Evolutionary conservation across 1,140 invertebrate genomes (phyloP).

Genomic region (Drosophila willistoni): DNA sequence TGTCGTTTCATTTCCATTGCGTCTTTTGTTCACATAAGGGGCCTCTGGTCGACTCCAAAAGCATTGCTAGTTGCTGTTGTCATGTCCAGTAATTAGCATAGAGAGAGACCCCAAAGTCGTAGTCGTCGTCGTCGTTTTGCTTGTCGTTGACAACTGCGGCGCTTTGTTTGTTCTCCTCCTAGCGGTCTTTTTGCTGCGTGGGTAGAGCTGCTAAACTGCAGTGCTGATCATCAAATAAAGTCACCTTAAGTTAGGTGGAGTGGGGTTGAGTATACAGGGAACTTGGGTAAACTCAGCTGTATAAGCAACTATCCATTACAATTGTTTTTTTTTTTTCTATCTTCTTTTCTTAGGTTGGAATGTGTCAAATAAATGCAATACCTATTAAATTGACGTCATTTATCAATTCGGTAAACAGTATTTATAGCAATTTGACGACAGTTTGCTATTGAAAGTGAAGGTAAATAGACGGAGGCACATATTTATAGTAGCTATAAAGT

Average conservation of each 20-base stretch:
- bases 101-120: slow-evolving; percentile 43
- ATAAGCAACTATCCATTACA: slow-evolving; percentile 5
- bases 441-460: background rate
- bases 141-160: slow-evolving; percentile 60
- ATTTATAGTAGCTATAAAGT: too few species aligned
- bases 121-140: slow-evolving; percentile 32
- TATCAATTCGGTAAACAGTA: background rate
- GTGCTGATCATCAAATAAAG: slow-evolving; percentile 45
- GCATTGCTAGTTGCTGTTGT: slow-evolving; percentile 51
- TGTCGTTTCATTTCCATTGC: slow-evolving; percentile 21
- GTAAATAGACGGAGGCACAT: background rate
- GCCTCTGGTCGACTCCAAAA: slow-evolving; percentile 49
- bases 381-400: too few species aligned
- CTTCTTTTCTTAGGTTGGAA: background rate
- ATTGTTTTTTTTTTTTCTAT: background rate
- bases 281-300: background rate
- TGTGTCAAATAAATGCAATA: background rate
- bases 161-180: slow-evolving; percentile 66
- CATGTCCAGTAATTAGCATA: slow-evolving; percentile 80
- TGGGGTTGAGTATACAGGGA: background rate
- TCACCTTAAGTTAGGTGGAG: slow-evolving; percentile 13
- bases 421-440: background rate
- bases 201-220: slow-evolving; percentile 34
- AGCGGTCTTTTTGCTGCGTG: slow-evolving; percentile 6
- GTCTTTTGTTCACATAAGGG: slow-evolving; percentile 54